Evolutionary conservation across 2,888 invertebrate genomes (phyloP).

Genomic region (Lydus trimaculatus): DNA sequence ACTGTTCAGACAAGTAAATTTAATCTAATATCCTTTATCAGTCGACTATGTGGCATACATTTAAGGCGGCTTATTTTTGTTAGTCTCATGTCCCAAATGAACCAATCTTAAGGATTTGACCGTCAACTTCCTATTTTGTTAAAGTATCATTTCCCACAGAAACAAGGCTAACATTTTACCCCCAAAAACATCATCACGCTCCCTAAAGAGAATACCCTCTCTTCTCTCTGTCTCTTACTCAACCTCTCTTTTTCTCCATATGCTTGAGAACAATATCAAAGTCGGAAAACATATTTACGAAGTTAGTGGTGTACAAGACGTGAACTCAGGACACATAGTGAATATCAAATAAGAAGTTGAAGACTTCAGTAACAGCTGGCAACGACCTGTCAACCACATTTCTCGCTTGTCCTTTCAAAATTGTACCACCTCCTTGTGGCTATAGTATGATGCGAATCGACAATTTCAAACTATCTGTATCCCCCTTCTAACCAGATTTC

Average conservation of each 20-base stretch:
- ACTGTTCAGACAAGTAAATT: conserved; percentile 24
- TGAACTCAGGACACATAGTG: conserved; percentile 53
- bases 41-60: conserved; percentile 16
- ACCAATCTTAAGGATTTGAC: conserved; percentile 19
- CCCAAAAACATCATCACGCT: conserved; percentile 8
- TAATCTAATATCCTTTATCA: conserved; percentile 25
- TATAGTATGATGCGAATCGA: conserved; percentile 43
- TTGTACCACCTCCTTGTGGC: conserved; percentile 37
- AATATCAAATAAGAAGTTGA: conserved; percentile 59
- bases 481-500: conserved; percentile 32
- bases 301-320: conserved; percentile 52
- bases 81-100: conserved; percentile 28
- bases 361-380: conserved; percentile 57
- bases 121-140: conserved; percentile 22
- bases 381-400: conserved; percentile 57
- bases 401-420: conserved; percentile 49
- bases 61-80: conserved; percentile 29
- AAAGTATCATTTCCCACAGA: conserved; percentile 16
- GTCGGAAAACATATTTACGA: conserved; percentile 52
- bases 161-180: not conserved
- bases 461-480: conserved; percentile 44
- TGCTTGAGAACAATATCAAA: conserved; percentile 48
- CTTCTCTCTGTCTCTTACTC: too few relatives aligned
- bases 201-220: conserved; percentile 22
- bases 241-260: conserved; percentile 28